Evolutionary conservation across 1,140 invertebrate genomes (phyloP), one percentile per base, ranked within the genome.

Genomic region (Lordiphosa mommai): DNA sequence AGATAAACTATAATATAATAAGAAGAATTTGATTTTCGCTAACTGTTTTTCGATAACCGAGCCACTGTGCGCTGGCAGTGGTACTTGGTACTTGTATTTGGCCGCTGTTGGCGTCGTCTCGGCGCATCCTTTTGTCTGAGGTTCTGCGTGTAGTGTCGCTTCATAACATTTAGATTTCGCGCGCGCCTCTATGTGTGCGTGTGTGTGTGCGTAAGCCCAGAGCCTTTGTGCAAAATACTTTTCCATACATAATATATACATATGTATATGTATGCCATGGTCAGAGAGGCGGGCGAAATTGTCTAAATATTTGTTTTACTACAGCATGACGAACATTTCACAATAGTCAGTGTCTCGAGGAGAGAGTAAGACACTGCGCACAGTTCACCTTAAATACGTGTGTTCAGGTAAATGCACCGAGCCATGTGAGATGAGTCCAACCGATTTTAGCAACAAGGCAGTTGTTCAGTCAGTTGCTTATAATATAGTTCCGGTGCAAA

Each of bases 41-140:
- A n/a, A n/a, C n/a, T n/a, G n/a, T n/a, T n/a, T n/a, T n/a, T n/a
- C n/a, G n/a, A n/a, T n/a, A n/a, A n/a, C n/a, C n/a, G n/a, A n/a
- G n/a, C n/a, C n/a, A n/a, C n/a, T n/a, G n/a, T n/a, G n/a, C n/a
- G 23, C 23, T 27, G 23, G 23, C 23, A 27, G 4, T 27, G 16
- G 16, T 2, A 17, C 16, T 17, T 17, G 23, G 23, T 27, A 23
- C 40, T 43, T 23, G 40, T 50, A 50, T 58, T 46, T 32, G 17
- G 51, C 41, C 10, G 51, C 36, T 47, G 30, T 10, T 58, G 60
- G 60, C 65, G 65, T 64, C 65, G 60, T 58, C 64, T 57, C 30
- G 58, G 41, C 63, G 50, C 63, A 61, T 61, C 63, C 58, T 66
- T 55, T 66, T 47, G 46, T 50, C 58, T 49, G 14, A 32, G 29